These are phyloP conservation scores for Tetraneura akinire DNA, from an alignment of 1,140 invertebrate species.

Conservation along the genomic window DNA sequence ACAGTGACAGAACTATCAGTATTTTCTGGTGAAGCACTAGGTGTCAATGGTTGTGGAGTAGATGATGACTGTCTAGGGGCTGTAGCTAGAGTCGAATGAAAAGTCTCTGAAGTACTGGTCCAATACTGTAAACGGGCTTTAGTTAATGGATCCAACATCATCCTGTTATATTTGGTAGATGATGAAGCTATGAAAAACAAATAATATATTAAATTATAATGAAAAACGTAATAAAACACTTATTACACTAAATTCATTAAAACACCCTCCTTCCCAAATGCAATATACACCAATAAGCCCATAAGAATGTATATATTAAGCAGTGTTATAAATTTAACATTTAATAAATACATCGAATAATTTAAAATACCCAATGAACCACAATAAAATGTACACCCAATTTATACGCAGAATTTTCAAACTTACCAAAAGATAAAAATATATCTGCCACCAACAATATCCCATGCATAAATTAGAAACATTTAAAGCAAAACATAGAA, in stretches of 20 bases:
- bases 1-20: slow-evolving; percentile 11
- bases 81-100: slow-evolving; percentile 35
- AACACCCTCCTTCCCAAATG: slow-evolving; percentile 21
- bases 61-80: slow-evolving; percentile 15
- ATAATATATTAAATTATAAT: not conserved
- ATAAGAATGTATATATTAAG: slow-evolving; percentile 6
- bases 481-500: slow-evolving; percentile 43
- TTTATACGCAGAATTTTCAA: not conserved
- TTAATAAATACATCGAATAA: not conserved
- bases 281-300: slow-evolving; percentile 49
- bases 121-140: slow-evolving; percentile 55
- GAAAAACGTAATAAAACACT: slow-evolving; percentile 8
- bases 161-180: slow-evolving; percentile 36
- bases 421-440: slow-evolving; percentile 42
- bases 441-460: slow-evolving; percentile 47
- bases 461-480: slow-evolving; percentile 46
- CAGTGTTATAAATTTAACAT: slow-evolving; percentile 36
- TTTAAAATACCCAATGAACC: not conserved
- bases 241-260: not conserved
- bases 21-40: slow-evolving; percentile 12
- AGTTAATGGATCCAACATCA: slow-evolving; percentile 52
- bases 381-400: not conserved
- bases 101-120: slow-evolving; percentile 51
- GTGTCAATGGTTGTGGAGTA: not conserved
- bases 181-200: slow-evolving; percentile 44